phyloP scores from a whole-genome alignment of 2,113 vertebrate genomes.

The Rousettus leschenaultii region DNA sequence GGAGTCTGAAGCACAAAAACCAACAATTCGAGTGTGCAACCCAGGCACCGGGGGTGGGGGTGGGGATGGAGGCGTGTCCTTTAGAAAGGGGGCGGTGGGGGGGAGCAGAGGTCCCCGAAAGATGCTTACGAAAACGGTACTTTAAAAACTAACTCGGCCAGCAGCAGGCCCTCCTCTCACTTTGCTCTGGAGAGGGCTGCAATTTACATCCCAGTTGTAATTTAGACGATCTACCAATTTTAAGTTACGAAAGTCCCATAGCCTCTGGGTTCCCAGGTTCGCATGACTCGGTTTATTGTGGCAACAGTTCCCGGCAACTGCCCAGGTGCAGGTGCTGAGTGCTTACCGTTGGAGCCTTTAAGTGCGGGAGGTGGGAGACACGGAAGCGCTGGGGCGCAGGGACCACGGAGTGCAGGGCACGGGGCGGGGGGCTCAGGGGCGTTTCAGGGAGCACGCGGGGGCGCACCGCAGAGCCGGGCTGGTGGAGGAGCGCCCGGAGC shows the following conservation, averaged over 20 bases:
- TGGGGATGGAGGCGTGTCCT: background rate
- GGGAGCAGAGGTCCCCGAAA: background rate
- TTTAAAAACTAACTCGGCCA: background rate
- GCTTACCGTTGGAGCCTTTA: background rate
- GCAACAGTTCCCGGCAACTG: conserved; percentile 78
- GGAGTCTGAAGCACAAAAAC: background rate
- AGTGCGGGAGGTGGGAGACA: background rate
- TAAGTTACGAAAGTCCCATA: conserved; percentile 10
- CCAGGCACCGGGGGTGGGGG: background rate
- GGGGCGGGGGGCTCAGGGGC: background rate
- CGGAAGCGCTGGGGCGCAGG: background rate
- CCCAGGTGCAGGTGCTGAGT: background rate
- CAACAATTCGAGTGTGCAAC: too few species aligned
- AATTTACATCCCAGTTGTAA: background rate
- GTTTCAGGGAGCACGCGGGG: too few species aligned
- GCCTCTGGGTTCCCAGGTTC: background rate
- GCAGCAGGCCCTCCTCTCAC: background rate
- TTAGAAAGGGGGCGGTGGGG: background rate
- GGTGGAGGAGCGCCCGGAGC: too few species aligned
- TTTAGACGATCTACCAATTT: background rate
- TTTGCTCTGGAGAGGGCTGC: background rate
- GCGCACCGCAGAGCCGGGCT: rapidly evolving
- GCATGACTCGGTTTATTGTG: conserved; percentile 78
- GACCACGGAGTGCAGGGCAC: too few species aligned
- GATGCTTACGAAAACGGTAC: background rate